Base-by-base conservation (phyloP, 2,888 invertebrate species). In the Siphonodentalium dalli region DNA sequence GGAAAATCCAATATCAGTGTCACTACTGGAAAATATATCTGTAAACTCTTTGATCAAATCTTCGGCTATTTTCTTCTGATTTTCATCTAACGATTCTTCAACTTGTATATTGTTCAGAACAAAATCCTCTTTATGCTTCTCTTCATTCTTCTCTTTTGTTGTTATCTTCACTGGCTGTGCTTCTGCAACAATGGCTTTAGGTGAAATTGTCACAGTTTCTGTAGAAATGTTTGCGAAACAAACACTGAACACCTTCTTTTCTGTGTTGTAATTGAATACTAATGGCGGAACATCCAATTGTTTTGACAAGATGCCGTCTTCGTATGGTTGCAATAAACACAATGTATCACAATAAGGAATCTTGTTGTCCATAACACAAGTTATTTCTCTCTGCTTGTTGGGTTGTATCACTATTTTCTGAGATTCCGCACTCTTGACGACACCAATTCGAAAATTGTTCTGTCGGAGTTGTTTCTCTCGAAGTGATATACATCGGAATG, bases 221-320 rank as follows among this genome's bases (percentile, higher is more conserved):
- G 41, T 49, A 18, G 40, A 15, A 15, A 41, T 21, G 15, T 49
- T 49, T 2, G 31, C 15, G 7, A 49, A 23, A 8, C 31, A 18
- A 13, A 47, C 47, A 20, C 29, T 23, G 7, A 39, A 23, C 13
- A 8, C 11, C 8, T 34, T 9, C 6, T 18, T 29, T 1, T 24
- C 8, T 13, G 9, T 20, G 23, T 28, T 15, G 24, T 49, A 49
- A 1, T 23, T 20, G 7, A 40, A 15, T 8, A 49, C 11, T 6
- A 31, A 24, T 31, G 51, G 44, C 7, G 28, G 33, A 18, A 53
- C 47, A 13, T 53, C 46, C 3, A 47, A 26, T 11, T 53, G 37
- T 13, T 23, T 15, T 8, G 51, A 39, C 15, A 44, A 21, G 13
- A n/a, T 13, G 15, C 41, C 41, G 13, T 34, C 13, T 5, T 4